phyloP scores from a whole-genome alignment of 2,113 vertebrate species.

The Fregata magnificens region DNA sequence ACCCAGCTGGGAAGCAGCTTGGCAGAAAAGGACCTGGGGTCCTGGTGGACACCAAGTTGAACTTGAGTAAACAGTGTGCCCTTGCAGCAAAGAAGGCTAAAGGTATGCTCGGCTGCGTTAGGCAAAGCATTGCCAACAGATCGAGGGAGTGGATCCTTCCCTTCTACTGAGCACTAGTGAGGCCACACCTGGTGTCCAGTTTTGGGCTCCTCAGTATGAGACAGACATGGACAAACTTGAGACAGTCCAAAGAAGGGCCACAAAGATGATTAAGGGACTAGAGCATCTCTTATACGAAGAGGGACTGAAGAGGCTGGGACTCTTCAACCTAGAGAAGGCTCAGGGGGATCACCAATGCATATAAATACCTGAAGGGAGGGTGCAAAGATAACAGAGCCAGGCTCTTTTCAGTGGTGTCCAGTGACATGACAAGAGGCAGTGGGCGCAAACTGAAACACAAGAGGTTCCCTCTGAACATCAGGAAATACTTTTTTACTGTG shows the following conservation, averaged over 20 bases:
- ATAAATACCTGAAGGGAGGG: neutral
- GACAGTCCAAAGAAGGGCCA: neutral
- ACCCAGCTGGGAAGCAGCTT: neutral
- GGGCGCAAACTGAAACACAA: neutral
- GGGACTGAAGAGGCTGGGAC: neutral
- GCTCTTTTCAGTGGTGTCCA: too few relatives aligned
- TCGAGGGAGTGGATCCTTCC: rapidly evolving
- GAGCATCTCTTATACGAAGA: neutral
- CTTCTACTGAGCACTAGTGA: neutral
- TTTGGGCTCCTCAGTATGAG: neutral
- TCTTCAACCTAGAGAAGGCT: neutral
- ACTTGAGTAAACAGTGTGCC: neutral
- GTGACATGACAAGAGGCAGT: too few relatives aligned
- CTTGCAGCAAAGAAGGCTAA: neutral
- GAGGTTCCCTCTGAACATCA: neutral
- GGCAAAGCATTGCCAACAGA: neutral
- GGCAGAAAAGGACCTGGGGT: neutral
- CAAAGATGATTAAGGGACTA: neutral
- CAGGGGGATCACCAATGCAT: neutral
- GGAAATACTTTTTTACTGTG: neutral
- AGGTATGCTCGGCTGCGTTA: neutral
- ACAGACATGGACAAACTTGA: neutral
- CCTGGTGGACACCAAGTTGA: neutral
- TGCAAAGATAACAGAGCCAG: neutral
- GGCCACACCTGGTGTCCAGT: neutral